Evolutionary conservation across 2,113 vertebrate species (phyloP).

Genomic region (Bothrops jararaca): DNA sequence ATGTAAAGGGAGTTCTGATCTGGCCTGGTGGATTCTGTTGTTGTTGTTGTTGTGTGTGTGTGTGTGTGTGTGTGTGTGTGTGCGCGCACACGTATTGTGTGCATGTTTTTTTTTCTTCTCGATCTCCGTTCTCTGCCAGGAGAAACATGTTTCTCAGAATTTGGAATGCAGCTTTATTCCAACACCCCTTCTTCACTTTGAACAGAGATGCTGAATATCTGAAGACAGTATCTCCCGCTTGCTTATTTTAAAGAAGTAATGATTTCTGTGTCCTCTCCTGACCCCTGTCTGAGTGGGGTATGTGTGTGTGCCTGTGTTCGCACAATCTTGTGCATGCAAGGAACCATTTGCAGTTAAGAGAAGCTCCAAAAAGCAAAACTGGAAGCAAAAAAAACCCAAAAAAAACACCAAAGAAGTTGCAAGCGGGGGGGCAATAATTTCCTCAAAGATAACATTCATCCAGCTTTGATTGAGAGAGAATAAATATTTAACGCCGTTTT

Average conservation of each 20-base stretch:
- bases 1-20: background rate
- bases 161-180: background rate
- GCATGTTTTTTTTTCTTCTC: too few relatives aligned
- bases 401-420: background rate
- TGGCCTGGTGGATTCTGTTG: too few relatives aligned
- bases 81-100: background rate
- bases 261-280: background rate
- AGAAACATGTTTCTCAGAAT: background rate
- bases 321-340: background rate
- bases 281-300: background rate
- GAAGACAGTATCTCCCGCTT: background rate
- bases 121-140: background rate
- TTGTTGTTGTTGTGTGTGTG: background rate
- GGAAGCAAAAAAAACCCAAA: background rate
- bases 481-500: constrained; percentile 31
- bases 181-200: background rate
- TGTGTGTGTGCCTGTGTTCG: background rate
- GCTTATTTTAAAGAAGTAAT: background rate
- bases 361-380: background rate
- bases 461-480: constrained; percentile 1
- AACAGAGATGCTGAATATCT: background rate
- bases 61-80: background rate
- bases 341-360: background rate
- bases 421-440: background rate
- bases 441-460: background rate